Conservation (phyloP, 2,113 vertebrate species). For the Siniperca chuatsi region DNA sequence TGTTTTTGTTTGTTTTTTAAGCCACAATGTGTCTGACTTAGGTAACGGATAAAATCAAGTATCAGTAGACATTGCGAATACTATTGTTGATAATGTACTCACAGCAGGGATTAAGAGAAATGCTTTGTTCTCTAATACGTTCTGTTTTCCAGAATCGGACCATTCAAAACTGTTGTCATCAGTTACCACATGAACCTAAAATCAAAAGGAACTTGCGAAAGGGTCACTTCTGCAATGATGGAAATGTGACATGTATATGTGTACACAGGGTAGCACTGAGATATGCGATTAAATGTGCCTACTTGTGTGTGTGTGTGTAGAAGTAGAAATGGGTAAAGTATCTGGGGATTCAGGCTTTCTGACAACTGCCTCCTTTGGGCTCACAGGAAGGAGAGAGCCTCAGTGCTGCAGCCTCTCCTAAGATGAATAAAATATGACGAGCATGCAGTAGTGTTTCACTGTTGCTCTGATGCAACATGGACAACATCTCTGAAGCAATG, state of each 20-base stretch:
- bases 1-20: background rate
- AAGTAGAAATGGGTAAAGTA: conserved; percentile 53
- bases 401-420: conserved; percentile 55
- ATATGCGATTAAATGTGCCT: conserved; percentile 28
- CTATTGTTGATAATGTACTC: background rate
- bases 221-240: conserved; percentile 36
- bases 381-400: conserved; percentile 59
- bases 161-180: background rate
- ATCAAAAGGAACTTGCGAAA: conserved; percentile 37
- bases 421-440: conserved; percentile 83
- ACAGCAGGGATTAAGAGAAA: background rate
- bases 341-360: conserved; percentile 66
- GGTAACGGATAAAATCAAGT: too few relatives aligned
- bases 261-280: conserved; percentile 16
- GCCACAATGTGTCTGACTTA: background rate
- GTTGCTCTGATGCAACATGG: conserved; percentile 70
- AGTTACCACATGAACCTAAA: background rate
- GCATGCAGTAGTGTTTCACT: conserved; percentile 61
- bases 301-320: conserved; percentile 14
- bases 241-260: conserved; percentile 5
- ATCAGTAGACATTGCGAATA: background rate
- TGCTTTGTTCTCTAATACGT: background rate
- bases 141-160: background rate
- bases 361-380: conserved; percentile 72
- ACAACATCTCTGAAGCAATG: conserved; percentile 59